phyloP scores from a whole-genome alignment of 2,888 invertebrate species.

The Acanthococcus lagerstroemiae region DNA sequence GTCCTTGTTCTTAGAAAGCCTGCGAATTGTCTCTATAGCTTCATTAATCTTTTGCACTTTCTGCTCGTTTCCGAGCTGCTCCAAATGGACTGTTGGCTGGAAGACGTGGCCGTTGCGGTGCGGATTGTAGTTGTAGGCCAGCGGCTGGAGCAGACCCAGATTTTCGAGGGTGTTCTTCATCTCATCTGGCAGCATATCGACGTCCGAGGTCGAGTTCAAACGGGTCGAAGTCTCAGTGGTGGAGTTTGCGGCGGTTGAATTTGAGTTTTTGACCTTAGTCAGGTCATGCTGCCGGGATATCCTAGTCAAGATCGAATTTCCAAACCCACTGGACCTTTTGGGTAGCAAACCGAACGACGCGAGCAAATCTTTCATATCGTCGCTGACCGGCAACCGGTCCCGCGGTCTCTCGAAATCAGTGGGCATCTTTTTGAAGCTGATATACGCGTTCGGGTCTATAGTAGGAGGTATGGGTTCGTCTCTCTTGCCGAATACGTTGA shows the following conservation, averaged over 20 bases:
- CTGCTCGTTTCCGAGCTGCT: constrained; percentile 42
- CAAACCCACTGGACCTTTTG: constrained; percentile 9
- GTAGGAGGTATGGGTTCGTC: constrained; percentile 35
- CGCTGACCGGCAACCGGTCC: constrained; percentile 31
- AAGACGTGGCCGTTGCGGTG: constrained; percentile 40
- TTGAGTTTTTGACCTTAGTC: not conserved
- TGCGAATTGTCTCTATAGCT: constrained; percentile 40
- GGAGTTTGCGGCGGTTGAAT: constrained; percentile 5
- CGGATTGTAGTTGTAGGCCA: not conserved
- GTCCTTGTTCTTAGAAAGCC: constrained; percentile 34
- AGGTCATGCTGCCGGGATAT: constrained; percentile 15
- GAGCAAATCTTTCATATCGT: constrained; percentile 44
- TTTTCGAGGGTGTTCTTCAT: constrained; percentile 13
- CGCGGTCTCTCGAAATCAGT: constrained; percentile 38
- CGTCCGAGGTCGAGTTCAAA: not conserved
- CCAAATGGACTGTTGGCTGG: constrained; percentile 41
- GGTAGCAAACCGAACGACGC: constrained; percentile 43
- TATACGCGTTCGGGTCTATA: constrained; percentile 41
- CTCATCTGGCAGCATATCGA: not conserved
- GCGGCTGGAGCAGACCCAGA: not conserved
- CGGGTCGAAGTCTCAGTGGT: not conserved
- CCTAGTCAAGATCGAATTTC: not conserved
- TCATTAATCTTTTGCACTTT: constrained; percentile 39
- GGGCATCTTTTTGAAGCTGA: constrained; percentile 44
- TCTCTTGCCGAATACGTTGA: not conserved